These are phyloP conservation scores for Agrypnia vestita DNA, from an alignment of 1,140 invertebrate species.

Conservation along the genomic window DNA sequence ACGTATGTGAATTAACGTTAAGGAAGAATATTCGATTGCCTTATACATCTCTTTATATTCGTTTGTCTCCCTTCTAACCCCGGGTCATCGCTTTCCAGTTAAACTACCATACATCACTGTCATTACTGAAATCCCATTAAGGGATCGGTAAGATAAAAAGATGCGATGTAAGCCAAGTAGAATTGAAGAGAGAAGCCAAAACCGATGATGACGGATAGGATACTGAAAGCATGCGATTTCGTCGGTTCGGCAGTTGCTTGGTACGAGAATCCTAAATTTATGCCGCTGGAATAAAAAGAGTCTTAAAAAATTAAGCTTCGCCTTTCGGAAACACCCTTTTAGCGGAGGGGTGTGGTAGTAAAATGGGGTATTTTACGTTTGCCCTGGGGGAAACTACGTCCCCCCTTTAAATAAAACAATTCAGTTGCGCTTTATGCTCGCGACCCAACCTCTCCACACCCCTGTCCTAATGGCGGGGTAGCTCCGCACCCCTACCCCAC, in stretches of 20 bases:
- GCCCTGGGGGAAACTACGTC: slow-evolving; percentile 46
- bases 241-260: neutral
- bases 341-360: slow-evolving; percentile 48
- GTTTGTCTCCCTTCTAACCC: no score
- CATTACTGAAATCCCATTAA: neutral
- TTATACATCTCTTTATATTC: no score
- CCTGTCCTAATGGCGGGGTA: slow-evolving; percentile 32
- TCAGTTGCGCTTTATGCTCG: slow-evolving; percentile 59
- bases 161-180: no score
- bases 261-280: slow-evolving; percentile 3
- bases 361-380: slow-evolving; percentile 59
- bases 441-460: slow-evolving; percentile 38
- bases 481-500: neutral
- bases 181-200: no score
- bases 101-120: neutral
- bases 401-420: slow-evolving; percentile 61
- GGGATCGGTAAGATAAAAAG: neutral
- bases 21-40: no score
- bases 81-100: no score
- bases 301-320: slow-evolving; percentile 36
- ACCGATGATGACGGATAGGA: no score
- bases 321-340: slow-evolving; percentile 35
- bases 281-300: slow-evolving; percentile 18
- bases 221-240: slow-evolving; percentile 8
- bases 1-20: no score